Evolutionary conservation across 2,113 vertebrate species (phyloP).

Genomic region (human (Homo sapiens)): GRCh38 chr19:32330501-32331000

Average conservation of each 20-base stretch:
- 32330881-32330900: too few species aligned
- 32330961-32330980: too few species aligned
- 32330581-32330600: conserved; percentile 73
- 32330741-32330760: not conserved
- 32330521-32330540: conserved; percentile 78
- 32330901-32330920: too few species aligned
- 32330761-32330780: not conserved
- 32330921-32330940: too few species aligned
- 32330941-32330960: too few species aligned
- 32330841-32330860: too few species aligned
- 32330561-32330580: conserved; percentile 72
- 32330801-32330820: not conserved
- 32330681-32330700: not conserved
- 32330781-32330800: not conserved
- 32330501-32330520: conserved; percentile 75
- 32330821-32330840: too few species aligned
- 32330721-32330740: not conserved
- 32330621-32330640: conserved; percentile 43
- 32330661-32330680: not conserved
- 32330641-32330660: not conserved
- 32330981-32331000: too few species aligned
- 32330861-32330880: too few species aligned
- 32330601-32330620: conserved; percentile 53
- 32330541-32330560: conserved; percentile 67
- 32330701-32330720: not conserved